Conservation (phyloP, 2,888 invertebrate species). For the Scaptomyza polygonia region DNA sequence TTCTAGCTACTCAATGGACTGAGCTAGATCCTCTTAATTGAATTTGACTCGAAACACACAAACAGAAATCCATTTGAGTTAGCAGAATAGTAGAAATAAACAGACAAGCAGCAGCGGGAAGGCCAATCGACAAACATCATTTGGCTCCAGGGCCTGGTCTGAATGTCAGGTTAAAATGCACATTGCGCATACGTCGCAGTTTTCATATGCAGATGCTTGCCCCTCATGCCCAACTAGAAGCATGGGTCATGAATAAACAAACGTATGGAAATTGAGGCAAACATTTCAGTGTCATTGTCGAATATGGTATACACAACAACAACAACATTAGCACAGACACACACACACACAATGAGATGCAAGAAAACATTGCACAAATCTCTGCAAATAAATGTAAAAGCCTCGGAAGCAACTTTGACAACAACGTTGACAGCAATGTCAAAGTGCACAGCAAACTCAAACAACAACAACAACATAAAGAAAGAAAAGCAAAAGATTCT, state of each 20-base stretch:
- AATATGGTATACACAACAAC: slow-evolving; percentile 28
- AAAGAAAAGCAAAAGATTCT: slow-evolving; percentile 24
- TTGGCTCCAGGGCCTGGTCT: slow-evolving; percentile 14
- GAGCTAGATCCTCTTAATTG: slow-evolving; percentile 51
- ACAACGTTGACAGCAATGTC: slow-evolving; percentile 42
- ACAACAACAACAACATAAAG: not conserved
- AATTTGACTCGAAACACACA: slow-evolving; percentile 62
- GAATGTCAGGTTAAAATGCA: slow-evolving; percentile 46
- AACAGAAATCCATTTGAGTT: slow-evolving; percentile 63
- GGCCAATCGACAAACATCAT: slow-evolving; percentile 32
- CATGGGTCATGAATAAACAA: slow-evolving; percentile 60
- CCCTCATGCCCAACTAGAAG: not conserved
- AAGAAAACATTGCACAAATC: slow-evolving; percentile 45
- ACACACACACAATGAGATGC: not conserved
- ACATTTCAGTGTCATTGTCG: slow-evolving; percentile 65
- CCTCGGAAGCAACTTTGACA: slow-evolving; percentile 45
- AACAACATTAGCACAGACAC: slow-evolving; percentile 15
- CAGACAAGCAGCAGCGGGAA: slow-evolving; percentile 17
- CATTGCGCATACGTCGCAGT: slow-evolving; percentile 62
- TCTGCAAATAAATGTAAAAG: slow-evolving; percentile 52
- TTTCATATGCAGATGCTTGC: slow-evolving; percentile 20
- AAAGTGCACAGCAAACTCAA: slow-evolving; percentile 40
- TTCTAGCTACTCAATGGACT: slow-evolving; percentile 3
- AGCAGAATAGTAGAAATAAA: slow-evolving; percentile 21
- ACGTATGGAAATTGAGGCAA: slow-evolving; percentile 34